Evolutionary conservation across 2,888 invertebrate genomes (phyloP), one percentile per base, ranked within the genome.

Genomic region (Bimastos eiseni): DNA sequence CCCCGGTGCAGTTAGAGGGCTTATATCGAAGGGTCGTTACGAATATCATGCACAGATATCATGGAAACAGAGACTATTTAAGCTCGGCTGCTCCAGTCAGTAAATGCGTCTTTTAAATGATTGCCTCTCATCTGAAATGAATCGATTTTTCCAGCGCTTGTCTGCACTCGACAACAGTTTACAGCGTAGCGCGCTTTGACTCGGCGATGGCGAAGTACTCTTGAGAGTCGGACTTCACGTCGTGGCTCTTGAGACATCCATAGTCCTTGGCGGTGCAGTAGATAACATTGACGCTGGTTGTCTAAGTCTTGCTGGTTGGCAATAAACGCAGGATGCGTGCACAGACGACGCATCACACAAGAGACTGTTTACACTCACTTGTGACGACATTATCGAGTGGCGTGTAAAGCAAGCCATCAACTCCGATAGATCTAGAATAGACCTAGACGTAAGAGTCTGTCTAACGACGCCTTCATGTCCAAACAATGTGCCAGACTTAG

Each of bases 181-280:
- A 30, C 8, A 70, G 70, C 30, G 8, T 30, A 24, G 21, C 21
- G 49, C 49, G 21, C 49, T 49, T 49, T 21, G 49, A 70, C 70
- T 70, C 70, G 70, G 70, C 70, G 30, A 70, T 30, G 70, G 49
- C 4, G 24, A n/a, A 70, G 70, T 8, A n/a, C 70, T 13, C n/a
- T 70, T 70, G 70, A 70, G 70, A 11, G 8, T 70, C n/a, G 49
- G 49, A 49, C 49, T 49, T 24, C 1, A 6, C 24, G 70, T n/a
- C 70, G 70, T 70, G 70, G 70, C 70, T 70, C 70, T 70, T 70
- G 70, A 70, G 70, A 70, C 70, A 70, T 70, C n/a, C 70, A 70
- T n/a, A 30, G 70, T 70, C 70, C 70, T 13, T 13, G 70, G 30
- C n/a, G 70, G 44, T 17, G 17, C 15, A 15, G 44, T 11, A n/a